Conservation (phyloP, 2,888 invertebrate genomes). For the Drosophila sordidapex region DNA sequence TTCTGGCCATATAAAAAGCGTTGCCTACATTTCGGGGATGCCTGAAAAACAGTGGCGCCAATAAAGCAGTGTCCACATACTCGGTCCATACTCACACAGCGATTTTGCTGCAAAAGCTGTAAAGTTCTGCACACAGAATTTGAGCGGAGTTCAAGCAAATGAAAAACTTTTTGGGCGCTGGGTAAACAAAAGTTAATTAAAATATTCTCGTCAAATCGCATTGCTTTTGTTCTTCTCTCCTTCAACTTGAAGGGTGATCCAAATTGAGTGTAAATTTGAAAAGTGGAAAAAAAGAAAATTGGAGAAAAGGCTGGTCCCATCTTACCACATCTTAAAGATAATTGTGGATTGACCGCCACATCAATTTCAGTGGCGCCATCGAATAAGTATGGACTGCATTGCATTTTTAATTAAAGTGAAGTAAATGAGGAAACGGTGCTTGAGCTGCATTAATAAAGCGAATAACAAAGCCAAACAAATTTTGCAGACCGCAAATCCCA, state of each 20-base stretch:
- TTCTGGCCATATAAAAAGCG: constrained; percentile 37
- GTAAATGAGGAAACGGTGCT: constrained; percentile 21
- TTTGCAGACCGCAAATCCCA: constrained; percentile 46
- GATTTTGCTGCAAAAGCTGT: constrained; percentile 33
- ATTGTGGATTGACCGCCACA: constrained; percentile 32
- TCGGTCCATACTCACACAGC: background rate
- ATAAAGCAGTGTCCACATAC: constrained; percentile 29
- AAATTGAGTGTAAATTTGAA: constrained; percentile 7
- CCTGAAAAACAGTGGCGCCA: constrained; percentile 3
- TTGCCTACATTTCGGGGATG: constrained; percentile 29
- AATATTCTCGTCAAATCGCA: constrained; percentile 54
- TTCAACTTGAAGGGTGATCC: constrained; percentile 18
- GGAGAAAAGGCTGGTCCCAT: constrained; percentile 11
- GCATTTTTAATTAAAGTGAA: constrained; percentile 54
- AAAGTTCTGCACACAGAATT: constrained; percentile 36
- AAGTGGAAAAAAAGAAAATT: background rate
- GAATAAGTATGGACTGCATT: constrained; percentile 22
- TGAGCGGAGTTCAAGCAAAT: constrained; percentile 35
- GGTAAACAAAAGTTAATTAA: constrained; percentile 77
- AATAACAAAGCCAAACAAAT: constrained; percentile 15
- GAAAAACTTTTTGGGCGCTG: constrained; percentile 54
- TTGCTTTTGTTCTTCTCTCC: constrained; percentile 12
- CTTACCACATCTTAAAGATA: constrained; percentile 10
- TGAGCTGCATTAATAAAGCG: constrained; percentile 20
- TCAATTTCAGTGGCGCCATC: constrained; percentile 15